Percentiles rank a stretch among this genome's conserved stretches.
Conservation (phyloP, 2,113 vertebrate species). For the Sylvia atricapilla region DNA sequence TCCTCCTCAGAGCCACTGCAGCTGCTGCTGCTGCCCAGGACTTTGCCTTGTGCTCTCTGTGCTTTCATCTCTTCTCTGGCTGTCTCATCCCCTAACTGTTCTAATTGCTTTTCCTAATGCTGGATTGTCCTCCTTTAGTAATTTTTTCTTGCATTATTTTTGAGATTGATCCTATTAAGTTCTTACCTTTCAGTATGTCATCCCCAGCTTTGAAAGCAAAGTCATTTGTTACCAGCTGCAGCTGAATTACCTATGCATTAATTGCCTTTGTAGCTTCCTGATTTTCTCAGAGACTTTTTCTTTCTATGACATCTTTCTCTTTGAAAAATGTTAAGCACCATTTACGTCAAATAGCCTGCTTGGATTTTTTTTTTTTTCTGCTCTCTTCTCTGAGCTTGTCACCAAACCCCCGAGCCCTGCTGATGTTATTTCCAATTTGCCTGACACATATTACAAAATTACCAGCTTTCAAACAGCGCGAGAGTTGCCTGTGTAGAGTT, state of each 20-base stretch:
- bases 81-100: background rate
- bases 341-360: background rate
- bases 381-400: background rate
- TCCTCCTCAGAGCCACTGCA: background rate
- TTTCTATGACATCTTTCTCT: background rate
- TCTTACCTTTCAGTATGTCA: background rate
- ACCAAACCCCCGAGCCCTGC: background rate
- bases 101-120: constrained; percentile 5
- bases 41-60: background rate
- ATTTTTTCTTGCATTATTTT: constrained; percentile 33
- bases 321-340: background rate
- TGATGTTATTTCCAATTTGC: background rate
- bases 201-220: constrained; percentile 19
- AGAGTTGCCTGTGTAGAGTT: background rate
- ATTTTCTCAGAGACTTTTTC: background rate
- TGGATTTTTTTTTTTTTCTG: background rate
- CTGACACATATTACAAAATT: background rate
- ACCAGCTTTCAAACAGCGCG: background rate
- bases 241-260: constrained; percentile 20
- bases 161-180: constrained; percentile 53
- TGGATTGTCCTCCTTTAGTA: background rate
- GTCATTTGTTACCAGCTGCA: background rate
- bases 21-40: background rate
- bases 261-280: constrained; percentile 25
- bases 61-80: background rate